Evolutionary conservation across 2,888 invertebrate genomes (phyloP), one percentile per base, ranked within the genome.

Genomic region (Iphiclides podalirius): DNA sequence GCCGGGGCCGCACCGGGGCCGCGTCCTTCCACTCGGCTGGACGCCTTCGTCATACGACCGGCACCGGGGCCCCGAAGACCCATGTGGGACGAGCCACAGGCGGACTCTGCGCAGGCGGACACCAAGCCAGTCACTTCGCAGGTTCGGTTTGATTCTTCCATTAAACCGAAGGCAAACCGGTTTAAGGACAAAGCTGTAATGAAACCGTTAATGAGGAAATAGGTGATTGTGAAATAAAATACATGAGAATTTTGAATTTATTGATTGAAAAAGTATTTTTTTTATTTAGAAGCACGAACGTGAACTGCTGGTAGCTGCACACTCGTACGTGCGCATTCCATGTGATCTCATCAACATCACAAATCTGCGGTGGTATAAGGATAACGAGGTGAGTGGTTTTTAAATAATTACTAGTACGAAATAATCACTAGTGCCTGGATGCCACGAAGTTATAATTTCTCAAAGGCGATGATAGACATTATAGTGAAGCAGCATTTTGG

Each of bases 31-130:
- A 77, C 82, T 0, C 67, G 83, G 0, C 74, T 86, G 8, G 86
- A 85, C 63, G 79, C 85, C 12, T 84, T 86, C 64, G 85, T 88
- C 8, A 87, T 87, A 55, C 63, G 86, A 0, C 86, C 86, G 0
- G 76, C 78, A 38, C 75, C 73, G 13, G 72, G 71, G 16, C 58
- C 66, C 39, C 62, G 70, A 12, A 70, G 73, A 40, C 68, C 72
- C 53, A 67, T 77, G 14, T 61, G 58, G 39, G 62, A 48, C 54
- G 66, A 60, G 49, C 53, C 57, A 33, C 38, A 55, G 4, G 51
- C 55, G 64, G 16, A 49, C 40, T 6, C 15, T 6, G 57, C 55
- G 1, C 38, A 33, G 11, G 41, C 47, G 7, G 41, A 35, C 2
- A 36, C 47, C 0, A 37, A 41, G n/a, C 47, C 47, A 4, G 41